A percentile compares a stretch with the other conserved stretches of the same genome.
Evolutionary conservation across 2,888 invertebrate genomes (phyloP).

Genomic region (Amiota communis): DNA sequence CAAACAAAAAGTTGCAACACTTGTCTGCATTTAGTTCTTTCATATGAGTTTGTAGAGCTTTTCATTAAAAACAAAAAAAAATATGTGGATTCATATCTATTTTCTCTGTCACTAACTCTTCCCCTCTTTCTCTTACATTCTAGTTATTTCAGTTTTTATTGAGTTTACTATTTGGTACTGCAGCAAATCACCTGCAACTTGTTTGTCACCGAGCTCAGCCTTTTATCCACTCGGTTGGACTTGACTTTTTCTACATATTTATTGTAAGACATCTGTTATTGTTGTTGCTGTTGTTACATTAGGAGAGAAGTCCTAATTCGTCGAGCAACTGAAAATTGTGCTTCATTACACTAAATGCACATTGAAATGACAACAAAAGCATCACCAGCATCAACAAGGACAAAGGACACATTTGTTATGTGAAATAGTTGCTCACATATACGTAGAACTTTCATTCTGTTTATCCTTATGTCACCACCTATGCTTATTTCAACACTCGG

Average conservation of each 20-base stretch:
- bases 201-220: background rate
- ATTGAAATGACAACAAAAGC: conserved; percentile 1
- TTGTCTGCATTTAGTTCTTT: conserved; percentile 13
- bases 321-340: conserved; percentile 17
- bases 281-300: background rate
- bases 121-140: too few species aligned
- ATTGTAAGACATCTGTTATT: background rate
- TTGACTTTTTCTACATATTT: conserved; percentile 13
- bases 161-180: conserved; percentile 1
- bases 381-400: background rate
- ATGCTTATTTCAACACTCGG: too few species aligned
- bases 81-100: too few species aligned
- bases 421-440: too few species aligned
- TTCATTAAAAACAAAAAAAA: too few species aligned
- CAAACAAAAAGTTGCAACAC: background rate
- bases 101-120: too few species aligned
- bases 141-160: too few species aligned
- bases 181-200: conserved; percentile 17
- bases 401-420: too few species aligned
- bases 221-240: background rate
- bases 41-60: background rate
- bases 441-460: too few species aligned
- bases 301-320: background rate
- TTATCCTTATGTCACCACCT: too few species aligned
- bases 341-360: conserved; percentile 21